Evolutionary conservation across 1,140 invertebrate genomes (phyloP), one percentile per base, ranked within the genome.

Genomic region (Adelges cooleyi): DNA sequence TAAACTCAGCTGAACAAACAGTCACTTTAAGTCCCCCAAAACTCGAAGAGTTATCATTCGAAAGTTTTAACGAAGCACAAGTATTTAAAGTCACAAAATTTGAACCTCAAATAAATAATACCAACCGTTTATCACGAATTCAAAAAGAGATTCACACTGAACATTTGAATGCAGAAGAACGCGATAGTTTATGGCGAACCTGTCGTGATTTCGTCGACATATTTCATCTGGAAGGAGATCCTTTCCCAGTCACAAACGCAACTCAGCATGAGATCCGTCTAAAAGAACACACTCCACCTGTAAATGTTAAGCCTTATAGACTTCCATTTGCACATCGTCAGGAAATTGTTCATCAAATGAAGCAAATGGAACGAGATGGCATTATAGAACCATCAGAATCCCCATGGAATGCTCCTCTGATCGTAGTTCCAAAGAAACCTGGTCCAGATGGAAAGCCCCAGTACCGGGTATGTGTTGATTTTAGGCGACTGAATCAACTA

Each of bases 401-500:
- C 22, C 66, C 66, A 17, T 72, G 62, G 46, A 68, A 62, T 29
- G 22, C 67, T 10, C 68, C 69, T 3, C 36, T 71, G 11, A 49
- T 51, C 44, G 42, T 71, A 3, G 69, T 71, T 5, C 69, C 68
- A 0, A 70, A 69, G 23, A 72, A 72, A 65, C 10, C 29, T 18
- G 68, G 69, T 29, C 66, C 67, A 1, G 49, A 65, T 22, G 69
- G 68, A 10, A 69, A 69, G 49, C 46, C 33, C 5, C 67, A 71
- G 44, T 70, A 52, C 27, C 23, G 71, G 18, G 33, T 73, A 8
- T 62, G 66, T 4, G 52, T 72, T 1, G 71, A 73, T 48, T 74
- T 69, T 50, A 22, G 71, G n/a, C 65, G 52, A 65, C 13, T 48
- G 2, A 48, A 48, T 6, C 13, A 48, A 6, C 8, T 48, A 11